A percentile compares a stretch with the other conserved stretches of the same genome.
These are phyloP conservation scores for Myotis lucifugus DNA, from an alignment of 2,113 vertebrate genomes.

Conservation along the genomic window DNA sequence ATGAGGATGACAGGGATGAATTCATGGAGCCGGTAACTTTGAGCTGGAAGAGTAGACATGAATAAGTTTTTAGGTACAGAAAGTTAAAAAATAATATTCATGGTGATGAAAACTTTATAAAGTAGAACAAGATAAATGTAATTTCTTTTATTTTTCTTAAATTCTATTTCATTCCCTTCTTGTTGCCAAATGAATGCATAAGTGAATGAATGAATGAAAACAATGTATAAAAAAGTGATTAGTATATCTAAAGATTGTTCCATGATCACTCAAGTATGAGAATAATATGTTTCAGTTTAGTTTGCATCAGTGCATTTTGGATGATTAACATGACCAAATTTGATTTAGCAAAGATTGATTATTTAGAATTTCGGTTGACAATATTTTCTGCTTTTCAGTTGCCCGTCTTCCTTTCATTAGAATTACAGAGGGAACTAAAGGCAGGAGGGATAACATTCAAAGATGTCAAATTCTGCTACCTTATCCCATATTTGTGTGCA, in stretches of 20 bases:
- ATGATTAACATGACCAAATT: not conserved
- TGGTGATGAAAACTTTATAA: not conserved
- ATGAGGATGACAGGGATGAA: not conserved
- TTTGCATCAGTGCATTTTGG: not conserved
- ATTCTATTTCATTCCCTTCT: not conserved
- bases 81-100: not conserved
- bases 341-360: not conserved
- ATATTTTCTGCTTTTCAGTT: not conserved
- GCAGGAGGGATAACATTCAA: not conserved
- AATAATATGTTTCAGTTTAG: not conserved
- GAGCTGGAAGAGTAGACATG: not conserved
- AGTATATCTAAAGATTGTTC: not conserved
- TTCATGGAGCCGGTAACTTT: not conserved
- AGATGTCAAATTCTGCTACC: not conserved
- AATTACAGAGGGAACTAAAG: not conserved
- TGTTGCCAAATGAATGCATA: not conserved
- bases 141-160: not conserved
- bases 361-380: not conserved
- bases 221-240: conserved; percentile 19
- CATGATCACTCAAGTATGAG: not conserved
- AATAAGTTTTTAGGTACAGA: not conserved
- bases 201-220: not conserved
- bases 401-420: not conserved
- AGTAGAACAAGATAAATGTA: not conserved
- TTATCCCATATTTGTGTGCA: not conserved